Base-by-base conservation (phyloP, 2,888 invertebrate genomes). In the Chelonus formosanus region DNA sequence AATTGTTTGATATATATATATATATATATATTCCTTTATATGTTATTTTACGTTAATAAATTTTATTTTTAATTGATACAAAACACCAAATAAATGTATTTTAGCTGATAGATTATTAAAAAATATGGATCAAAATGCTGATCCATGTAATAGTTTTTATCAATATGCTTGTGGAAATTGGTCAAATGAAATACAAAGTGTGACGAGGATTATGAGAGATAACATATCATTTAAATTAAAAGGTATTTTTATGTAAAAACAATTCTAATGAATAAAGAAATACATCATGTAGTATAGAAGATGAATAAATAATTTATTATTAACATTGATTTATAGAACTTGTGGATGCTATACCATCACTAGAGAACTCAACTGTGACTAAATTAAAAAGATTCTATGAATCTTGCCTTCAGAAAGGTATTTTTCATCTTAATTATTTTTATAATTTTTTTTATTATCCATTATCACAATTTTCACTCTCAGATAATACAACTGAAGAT, bases 121-220 rank as follows among this genome's bases (percentile, higher is more conserved):
- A 10, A 76, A 76, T n/a, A 76, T 85, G 76, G 78, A 85, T 66
- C 53, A 65, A n/a, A 73, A 73, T 0, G 76, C 74, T 1, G 76
- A 84, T 63, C 85, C 85, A 4, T 85, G 85, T 70, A 73, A 76
- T 5, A 81, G 85, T 72, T 85, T 85, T 72, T 85, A 81, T 69
- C 72, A 81, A 59, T 85, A 80, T 66, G 76, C 83, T 5, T 85
- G 85, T 73, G 85, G 85, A 1, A 67, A 62, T 62, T 20, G 57
- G 50, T 40, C 40, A 52, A 31, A 57, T 31, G n/a, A 32, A 36
- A 8, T 3, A 8, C 7, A 52, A 40, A 3, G 20, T 20, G 2
- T 20, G 20, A 20, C 20, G 20, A 20, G 20, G 20, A 1, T 20
- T 2, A 20, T 20, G 20, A 20, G 20, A 20, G 20, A 20, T 20